phyloP scores from a whole-genome alignment of 2,797 vertebrate species.

The Oceanodroma leucorhoa region DNA sequence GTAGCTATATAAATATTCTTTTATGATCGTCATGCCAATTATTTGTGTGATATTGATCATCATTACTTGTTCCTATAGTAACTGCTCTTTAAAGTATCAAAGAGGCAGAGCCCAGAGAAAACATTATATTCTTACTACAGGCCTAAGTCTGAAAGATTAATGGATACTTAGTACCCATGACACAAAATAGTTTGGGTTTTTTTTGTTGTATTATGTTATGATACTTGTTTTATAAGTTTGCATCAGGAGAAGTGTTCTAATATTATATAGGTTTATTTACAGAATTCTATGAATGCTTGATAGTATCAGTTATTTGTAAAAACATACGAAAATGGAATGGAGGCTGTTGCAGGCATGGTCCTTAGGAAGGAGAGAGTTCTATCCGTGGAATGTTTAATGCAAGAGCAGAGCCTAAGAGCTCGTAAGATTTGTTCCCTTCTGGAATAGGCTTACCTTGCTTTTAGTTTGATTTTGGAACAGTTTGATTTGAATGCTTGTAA shows the following conservation, averaged over 20 bases:
- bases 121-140: neutral
- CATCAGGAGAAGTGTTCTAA: neutral
- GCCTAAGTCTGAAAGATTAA: neutral
- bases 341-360: neutral
- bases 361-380: neutral
- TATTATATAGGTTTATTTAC: neutral
- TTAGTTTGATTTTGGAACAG: neutral
- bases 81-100: neutral
- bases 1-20: neutral
- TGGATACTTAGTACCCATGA: neutral
- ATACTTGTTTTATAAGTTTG: neutral
- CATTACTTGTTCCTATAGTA: neutral
- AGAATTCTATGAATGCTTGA: neutral
- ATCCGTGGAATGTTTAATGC: neutral
- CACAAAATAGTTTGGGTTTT: neutral
- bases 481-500: neutral
- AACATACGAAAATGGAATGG: neutral
- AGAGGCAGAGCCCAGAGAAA: neutral
- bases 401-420: neutral
- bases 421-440: neutral
- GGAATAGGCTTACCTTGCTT: neutral
- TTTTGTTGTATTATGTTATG: neutral
- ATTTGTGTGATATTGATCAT: neutral
- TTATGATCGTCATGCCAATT: neutral
- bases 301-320: neutral